Evolutionary conservation across 2,888 invertebrate species (phyloP), one percentile per base, ranked within the genome.

Genomic region (Fragum whitleyi): DNA sequence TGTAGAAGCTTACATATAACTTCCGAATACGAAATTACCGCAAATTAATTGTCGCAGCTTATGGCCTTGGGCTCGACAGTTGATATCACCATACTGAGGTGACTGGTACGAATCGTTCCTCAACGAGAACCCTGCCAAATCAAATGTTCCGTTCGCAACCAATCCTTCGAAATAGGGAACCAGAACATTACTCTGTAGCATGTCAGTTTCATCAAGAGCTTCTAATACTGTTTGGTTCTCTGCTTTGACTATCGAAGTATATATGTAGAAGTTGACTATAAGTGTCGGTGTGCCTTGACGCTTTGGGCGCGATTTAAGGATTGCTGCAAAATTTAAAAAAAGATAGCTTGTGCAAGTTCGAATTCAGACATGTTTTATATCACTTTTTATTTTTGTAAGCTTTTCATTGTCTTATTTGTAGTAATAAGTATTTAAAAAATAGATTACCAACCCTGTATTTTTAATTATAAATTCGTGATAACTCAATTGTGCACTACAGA

Each of bases 11-110:
- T n/a, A n/a, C n/a, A n/a, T n/a, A n/a, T n/a, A n/a, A n/a, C n/a
- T n/a, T n/a, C n/a, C n/a, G n/a, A n/a, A n/a, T 36, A 9, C 9
- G 32, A 36, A 79, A 68, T 67, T 75, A 83, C 83, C 62, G 65
- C 83, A 83, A 29, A 28, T 65, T 3, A 28, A 11, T 28, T 29
- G 29, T 14, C 69, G 67, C 11, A 76, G 53, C 2, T 65, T 47
- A 36, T 68, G 53, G 7, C 83, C 80, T 21, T 5, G 47, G 5
- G 47, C n/a, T 0, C 47, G 57, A 59, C 84, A 85, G 19, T 7
- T 29, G 5, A 81, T 21, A 21, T 42, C 39, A n/a, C 74, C 79
- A 19, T 74, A 69, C 0, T 47, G 16, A 23, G 67, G 47, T 5
- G 74, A 23, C 16, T 62, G 36, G 21, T 69, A 68, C 6, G 72